phyloP scores from a whole-genome alignment of 2,113 vertebrate genomes.

The Psephotus haematonotus region DNA sequence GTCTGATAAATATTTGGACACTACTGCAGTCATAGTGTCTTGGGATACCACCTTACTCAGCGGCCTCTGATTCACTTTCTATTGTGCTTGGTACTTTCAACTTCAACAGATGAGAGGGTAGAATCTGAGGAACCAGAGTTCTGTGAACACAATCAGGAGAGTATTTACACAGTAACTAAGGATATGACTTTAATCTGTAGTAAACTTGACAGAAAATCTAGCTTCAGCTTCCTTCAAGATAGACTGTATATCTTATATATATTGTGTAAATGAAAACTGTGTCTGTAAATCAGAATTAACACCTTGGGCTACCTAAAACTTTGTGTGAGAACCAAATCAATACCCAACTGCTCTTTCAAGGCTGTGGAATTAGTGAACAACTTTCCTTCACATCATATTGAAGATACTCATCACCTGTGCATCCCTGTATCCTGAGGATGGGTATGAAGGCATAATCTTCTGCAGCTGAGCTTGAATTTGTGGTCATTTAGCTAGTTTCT shows the following conservation, averaged over 20 bases:
- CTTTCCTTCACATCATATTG: neutral
- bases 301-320: neutral
- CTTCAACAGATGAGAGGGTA: neutral
- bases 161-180: neutral
- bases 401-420: neutral
- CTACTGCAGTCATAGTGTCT: neutral
- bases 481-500: neutral
- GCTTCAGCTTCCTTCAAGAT: neutral
- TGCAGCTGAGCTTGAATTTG: neutral
- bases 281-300: neutral
- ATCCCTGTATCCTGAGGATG: neutral
- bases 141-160: neutral
- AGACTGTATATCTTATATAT: neutral
- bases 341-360: neutral
- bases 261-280: neutral
- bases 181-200: neutral
- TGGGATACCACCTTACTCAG: neutral
- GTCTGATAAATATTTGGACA: conserved; percentile 16
- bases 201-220: neutral
- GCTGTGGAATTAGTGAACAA: neutral
- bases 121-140: neutral
- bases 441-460: neutral
- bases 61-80: neutral
- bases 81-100: neutral
- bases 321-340: neutral